Evolutionary conservation across 2,888 invertebrate genomes (phyloP).

Genomic region (Pseudococcus longispinus): DNA sequence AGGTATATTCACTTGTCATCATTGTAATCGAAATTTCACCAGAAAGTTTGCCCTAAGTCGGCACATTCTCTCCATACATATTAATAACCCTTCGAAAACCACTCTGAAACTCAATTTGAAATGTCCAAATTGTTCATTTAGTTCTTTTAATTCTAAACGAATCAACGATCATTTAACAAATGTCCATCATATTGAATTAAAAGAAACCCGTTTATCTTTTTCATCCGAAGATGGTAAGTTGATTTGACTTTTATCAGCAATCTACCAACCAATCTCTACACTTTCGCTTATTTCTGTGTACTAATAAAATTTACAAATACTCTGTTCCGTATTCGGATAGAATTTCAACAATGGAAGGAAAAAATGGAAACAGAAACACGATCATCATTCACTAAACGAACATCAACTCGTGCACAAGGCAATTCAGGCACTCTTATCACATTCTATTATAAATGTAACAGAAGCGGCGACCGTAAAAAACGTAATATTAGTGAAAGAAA

Average conservation of each 20-base stretch:
- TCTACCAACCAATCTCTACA: too few species aligned
- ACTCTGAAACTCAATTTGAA: background rate
- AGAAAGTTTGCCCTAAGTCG: background rate
- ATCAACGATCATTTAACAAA: background rate
- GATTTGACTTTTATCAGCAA: background rate
- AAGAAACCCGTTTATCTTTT: background rate
- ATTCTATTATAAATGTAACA: background rate
- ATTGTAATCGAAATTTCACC: background rate
- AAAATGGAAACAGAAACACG: background rate
- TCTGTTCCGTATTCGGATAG: background rate
- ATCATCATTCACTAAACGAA: background rate
- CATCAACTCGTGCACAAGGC: background rate
- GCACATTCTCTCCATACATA: background rate
- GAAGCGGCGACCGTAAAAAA: background rate
- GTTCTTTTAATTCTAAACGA: background rate
- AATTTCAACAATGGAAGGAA: background rate
- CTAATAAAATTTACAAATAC: background rate
- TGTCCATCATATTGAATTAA: background rate
- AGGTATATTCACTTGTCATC: background rate
- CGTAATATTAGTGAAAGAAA: background rate
- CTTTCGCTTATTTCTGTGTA: background rate
- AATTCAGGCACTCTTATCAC: background rate
- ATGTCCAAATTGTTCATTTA: background rate
- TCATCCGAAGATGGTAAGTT: background rate
- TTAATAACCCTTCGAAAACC: background rate